Conservation (phyloP, 2,797 vertebrate species). For the Anomalospiza imberbis region DNA sequence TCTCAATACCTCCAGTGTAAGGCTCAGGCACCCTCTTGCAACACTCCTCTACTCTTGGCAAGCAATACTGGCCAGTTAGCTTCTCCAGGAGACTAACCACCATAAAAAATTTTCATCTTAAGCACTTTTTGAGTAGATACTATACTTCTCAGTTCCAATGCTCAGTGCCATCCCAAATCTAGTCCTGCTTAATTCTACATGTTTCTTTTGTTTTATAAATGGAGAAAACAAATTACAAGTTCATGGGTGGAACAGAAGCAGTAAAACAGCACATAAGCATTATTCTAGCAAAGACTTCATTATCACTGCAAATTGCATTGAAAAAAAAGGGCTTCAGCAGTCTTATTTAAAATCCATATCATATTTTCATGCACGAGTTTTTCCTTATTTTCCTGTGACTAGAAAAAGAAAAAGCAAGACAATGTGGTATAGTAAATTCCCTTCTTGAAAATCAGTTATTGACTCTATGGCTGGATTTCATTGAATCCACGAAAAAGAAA, state of each 20-base stretch:
- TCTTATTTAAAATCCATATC: background rate
- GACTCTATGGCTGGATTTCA: slow-evolving; percentile 73
- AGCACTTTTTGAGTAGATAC: background rate
- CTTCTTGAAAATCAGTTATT: slow-evolving; percentile 61
- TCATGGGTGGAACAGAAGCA: background rate
- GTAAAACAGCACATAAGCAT: background rate
- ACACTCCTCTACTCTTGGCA: background rate
- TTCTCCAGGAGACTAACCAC: background rate
- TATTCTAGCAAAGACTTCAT: background rate
- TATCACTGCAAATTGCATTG: background rate
- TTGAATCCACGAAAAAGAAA: slow-evolving; percentile 54
- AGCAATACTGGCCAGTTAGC: background rate
- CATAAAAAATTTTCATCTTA: background rate
- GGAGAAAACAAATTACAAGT: background rate
- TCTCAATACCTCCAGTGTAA: background rate
- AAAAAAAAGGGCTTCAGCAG: background rate
- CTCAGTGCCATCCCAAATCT: background rate
- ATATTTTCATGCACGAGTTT: background rate
- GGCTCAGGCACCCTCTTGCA: background rate
- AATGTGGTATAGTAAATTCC: slow-evolving; percentile 65
- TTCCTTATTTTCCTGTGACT: slow-evolving; percentile 66
- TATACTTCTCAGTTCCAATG: background rate
- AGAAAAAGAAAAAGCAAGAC: slow-evolving; percentile 67
- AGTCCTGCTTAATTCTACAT: background rate
- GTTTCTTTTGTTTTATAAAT: background rate